Conservation (phyloP, 2,888 invertebrate species). For the Blomia tropicalis region DNA sequence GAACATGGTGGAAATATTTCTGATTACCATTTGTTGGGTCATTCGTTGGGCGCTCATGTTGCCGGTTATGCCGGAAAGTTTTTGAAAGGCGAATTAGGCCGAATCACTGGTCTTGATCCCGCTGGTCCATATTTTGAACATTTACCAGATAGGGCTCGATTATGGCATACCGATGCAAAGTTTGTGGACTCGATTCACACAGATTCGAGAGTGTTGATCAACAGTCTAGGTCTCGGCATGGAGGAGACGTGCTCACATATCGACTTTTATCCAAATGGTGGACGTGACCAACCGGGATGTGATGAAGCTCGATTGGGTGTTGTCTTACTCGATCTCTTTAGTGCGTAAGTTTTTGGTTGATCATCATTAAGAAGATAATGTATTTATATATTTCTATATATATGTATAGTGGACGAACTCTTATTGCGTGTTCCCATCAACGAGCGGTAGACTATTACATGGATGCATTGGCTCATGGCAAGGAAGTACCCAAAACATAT, state of each 20-base stretch:
- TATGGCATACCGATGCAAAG: conserved; percentile 65
- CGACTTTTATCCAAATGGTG: conserved; percentile 39
- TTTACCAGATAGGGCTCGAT: conserved; percentile 58
- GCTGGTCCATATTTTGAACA: conserved; percentile 78
- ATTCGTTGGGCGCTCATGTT: conserved; percentile 15
- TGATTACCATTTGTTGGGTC: conserved; percentile 15
- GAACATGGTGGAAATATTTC: background rate
- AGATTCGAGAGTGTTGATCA: conserved; percentile 38
- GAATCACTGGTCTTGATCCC: conserved; percentile 53
- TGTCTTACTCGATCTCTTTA: background rate
- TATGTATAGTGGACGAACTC: conserved; percentile 54
- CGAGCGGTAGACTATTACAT: conserved; percentile 66
- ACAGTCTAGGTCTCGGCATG: background rate
- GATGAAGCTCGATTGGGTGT: conserved; percentile 17
- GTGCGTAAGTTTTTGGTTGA: background rate
- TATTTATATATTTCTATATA: too few relatives aligned
- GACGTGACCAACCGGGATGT: conserved; percentile 37
- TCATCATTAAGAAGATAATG: too few relatives aligned
- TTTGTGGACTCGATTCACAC: conserved; percentile 83
- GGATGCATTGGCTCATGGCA: conserved; percentile 58
- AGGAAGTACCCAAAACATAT: conserved; percentile 60
- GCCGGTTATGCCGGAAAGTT: conserved; percentile 21
- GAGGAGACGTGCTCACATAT: conserved; percentile 31
- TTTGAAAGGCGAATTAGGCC: conserved; percentile 6
- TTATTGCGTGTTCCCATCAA: conserved; percentile 71